Conservation (phyloP, 2,888 invertebrate species). For the Xanthia togata region DNA sequence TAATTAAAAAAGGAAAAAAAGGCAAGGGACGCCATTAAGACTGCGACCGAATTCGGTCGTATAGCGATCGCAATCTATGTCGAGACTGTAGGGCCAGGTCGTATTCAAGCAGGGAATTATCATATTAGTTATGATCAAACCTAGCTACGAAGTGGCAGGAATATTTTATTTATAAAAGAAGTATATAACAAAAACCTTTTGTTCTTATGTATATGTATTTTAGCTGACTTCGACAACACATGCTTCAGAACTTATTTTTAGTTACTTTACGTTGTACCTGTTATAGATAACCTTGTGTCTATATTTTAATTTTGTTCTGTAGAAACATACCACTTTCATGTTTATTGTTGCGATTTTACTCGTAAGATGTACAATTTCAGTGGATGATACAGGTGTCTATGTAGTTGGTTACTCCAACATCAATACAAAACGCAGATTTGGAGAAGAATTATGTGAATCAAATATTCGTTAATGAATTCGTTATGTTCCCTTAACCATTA, state of each 20-base stretch:
- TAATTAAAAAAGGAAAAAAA: too few relatives aligned
- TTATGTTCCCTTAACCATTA: slow-evolving; percentile 49
- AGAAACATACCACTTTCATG: slow-evolving; percentile 39
- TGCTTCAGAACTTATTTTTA: slow-evolving; percentile 55
- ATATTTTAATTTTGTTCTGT: slow-evolving; percentile 49
- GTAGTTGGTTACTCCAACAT: slow-evolving; percentile 14
- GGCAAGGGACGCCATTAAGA: too few relatives aligned
- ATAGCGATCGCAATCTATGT: too few relatives aligned
- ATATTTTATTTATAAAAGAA: slow-evolving; percentile 19
- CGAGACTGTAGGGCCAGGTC: too few relatives aligned
- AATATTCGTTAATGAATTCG: slow-evolving; percentile 29
- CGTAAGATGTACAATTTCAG: slow-evolving; percentile 58
- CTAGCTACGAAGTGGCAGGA: slow-evolving; percentile 11
- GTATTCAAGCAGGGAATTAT: background rate
- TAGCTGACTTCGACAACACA: slow-evolving; percentile 33
- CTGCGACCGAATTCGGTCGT: too few relatives aligned
- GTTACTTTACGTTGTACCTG: slow-evolving; percentile 68
- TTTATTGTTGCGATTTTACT: slow-evolving; percentile 38
- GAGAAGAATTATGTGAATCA: slow-evolving; percentile 43
- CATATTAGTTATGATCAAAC: slow-evolving; percentile 2
- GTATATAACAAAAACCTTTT: slow-evolving; percentile 42
- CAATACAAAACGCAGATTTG: slow-evolving; percentile 33
- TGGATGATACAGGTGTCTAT: slow-evolving; percentile 48
- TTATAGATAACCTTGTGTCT: slow-evolving; percentile 57
- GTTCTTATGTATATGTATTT: slow-evolving; percentile 55